Base-by-base conservation (phyloP, 2,113 vertebrate genomes). In the Uropsilus gracilis region DNA sequence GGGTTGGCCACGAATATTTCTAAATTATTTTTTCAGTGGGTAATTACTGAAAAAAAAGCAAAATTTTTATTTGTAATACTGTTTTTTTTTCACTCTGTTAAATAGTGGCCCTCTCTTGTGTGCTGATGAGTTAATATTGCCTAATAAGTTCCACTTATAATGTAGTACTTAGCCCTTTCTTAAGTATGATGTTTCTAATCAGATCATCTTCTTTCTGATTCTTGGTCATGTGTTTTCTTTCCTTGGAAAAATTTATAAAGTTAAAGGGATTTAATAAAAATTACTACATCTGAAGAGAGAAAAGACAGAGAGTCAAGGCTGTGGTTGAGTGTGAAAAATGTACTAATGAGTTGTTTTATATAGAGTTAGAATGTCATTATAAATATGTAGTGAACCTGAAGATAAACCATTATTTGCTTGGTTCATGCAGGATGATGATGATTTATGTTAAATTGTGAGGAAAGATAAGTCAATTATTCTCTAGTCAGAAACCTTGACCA, bases 391-490 rank as follows among this genome's bases (percentile, higher is more conserved):
- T 76, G 61, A 84, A 66, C 6, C 9, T 90, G 22, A 81, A 64
- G 7, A 5, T 39, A 69, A 39, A 22, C 26, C 26, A 37, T 86
- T 63, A 28, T 81, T 94, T 72, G 78, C 16, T 64, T 53, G 55
- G 3, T 64, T 75, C 6, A 59, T 57, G 50, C 20, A 89, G 42
- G 16, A n/a, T 50, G 10, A 55, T 73, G 20, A 53, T 61, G n/a
- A n/a, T n/a, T n/a, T 86, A 22, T 75, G 32, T 96, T 93, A 90
- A 50, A 75, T 81, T 76, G 32, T 80, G 10, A 87, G 34, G 42
- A 71, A 72, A 34, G 12, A 9, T 71, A 75, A 94, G 53, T 20
- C 42, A 86, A 17, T 34, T 76, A 69, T 39, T 89, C 83, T 91
- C 55, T 75, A 86, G 26, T 84, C 7, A 90, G 24, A 75, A 75